phyloP scores from a whole-genome alignment of 2,113 vertebrate species.

The Oophaga pumilio region DNA sequence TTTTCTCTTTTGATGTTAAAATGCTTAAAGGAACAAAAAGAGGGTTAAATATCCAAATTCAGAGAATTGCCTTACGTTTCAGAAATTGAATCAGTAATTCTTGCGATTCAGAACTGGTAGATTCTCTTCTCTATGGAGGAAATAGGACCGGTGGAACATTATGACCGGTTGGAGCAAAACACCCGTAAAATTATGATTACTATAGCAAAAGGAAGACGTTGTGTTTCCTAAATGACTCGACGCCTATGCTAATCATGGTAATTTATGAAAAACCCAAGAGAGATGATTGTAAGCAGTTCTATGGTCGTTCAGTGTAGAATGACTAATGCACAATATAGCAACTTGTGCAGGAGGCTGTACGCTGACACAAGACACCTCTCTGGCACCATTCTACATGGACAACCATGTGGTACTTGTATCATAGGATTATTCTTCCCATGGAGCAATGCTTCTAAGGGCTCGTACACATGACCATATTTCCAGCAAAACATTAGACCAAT shows the following conservation, averaged over 20 bases:
- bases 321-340: no score
- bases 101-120: background rate
- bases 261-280: background rate
- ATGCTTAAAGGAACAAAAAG: background rate
- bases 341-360: no score
- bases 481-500: no score
- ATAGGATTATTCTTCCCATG: no score
- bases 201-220: background rate
- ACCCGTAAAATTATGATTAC: background rate
- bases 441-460: no score
- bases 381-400: no score
- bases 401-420: no score
- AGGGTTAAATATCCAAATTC: constrained; percentile 31
- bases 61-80: background rate
- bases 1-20: constrained; percentile 24
- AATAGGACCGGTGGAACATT: background rate
- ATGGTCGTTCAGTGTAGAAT: background rate
- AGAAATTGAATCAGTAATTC: constrained; percentile 33
- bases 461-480: no score
- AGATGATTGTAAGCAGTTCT: background rate
- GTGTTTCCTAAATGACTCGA: background rate
- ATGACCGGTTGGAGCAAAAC: background rate
- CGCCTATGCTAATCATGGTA: background rate
- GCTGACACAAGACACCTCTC: no score
- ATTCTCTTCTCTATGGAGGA: background rate